A percentile compares a stretch with the other conserved stretches of the same genome.
Evolutionary conservation across 2,113 vertebrate species (phyloP).

Genomic region (Xenopus laevis): DNA sequence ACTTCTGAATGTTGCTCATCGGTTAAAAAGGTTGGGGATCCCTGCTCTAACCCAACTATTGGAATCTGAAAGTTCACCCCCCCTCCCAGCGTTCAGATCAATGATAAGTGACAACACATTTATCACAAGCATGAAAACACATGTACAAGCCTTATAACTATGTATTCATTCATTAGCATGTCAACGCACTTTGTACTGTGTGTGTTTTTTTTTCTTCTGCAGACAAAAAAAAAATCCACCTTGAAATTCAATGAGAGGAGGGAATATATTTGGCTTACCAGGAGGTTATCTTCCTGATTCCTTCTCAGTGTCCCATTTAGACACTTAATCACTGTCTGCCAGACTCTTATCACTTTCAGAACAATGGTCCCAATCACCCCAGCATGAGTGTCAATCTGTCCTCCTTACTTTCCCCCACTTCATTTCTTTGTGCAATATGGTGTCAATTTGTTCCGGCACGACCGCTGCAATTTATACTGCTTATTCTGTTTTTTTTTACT

Average conservation of each 20-base stretch:
- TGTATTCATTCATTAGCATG: no score
- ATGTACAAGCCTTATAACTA: no score
- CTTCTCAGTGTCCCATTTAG: constrained; percentile 9
- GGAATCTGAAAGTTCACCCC: no score
- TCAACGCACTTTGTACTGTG: not conserved
- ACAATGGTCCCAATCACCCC: not conserved
- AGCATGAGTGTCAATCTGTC: not conserved
- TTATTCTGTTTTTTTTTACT: constrained; percentile 2
- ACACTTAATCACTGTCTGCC: constrained; percentile 8
- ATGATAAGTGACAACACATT: no score
- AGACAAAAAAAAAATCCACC: not conserved
- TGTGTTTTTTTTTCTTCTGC: no score
- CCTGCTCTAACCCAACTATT: no score
- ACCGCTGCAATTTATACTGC: not conserved
- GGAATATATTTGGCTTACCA: constrained; percentile 2
- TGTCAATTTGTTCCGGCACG: not conserved
- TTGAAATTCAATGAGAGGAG: not conserved
- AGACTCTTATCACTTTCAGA: constrained; percentile 10
- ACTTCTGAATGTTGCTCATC: no score
- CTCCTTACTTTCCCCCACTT: constrained; percentile 6
- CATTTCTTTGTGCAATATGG: constrained; percentile 4
- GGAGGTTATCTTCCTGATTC: constrained; percentile 3
- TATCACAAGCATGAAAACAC: no score
- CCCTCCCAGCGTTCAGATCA: no score
- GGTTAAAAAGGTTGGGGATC: no score